Conservation (phyloP, 2,888 invertebrate species). For the Escarpia spicata region DNA sequence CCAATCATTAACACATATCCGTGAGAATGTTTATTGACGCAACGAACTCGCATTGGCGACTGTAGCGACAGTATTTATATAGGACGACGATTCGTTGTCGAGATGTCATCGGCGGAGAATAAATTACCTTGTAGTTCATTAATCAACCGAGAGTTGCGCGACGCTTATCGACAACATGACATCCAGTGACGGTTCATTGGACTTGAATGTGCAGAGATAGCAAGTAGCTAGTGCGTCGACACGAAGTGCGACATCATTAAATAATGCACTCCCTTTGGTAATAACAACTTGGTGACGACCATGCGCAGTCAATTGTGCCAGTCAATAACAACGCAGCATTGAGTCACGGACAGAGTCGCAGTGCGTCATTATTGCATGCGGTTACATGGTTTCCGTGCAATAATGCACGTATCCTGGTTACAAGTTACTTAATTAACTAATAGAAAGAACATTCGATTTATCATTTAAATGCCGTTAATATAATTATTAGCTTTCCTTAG, state of each 20-base stretch:
- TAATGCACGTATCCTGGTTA: background rate
- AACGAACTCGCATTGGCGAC: background rate
- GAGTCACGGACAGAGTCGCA: background rate
- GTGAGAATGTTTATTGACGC: background rate
- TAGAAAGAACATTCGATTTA: background rate
- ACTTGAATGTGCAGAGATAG: background rate
- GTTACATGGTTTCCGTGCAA: background rate
- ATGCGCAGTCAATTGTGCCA: background rate
- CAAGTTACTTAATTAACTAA: background rate
- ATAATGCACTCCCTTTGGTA: background rate
- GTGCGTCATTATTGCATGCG: background rate
- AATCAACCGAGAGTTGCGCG: background rate
- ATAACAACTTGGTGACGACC: background rate
- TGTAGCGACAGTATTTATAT: background rate
- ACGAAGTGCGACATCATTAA: slow-evolving; percentile 3
- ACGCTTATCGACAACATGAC: background rate
- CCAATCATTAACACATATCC: too few relatives aligned
- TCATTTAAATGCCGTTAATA: background rate
- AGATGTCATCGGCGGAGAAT: background rate
- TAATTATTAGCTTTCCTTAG: background rate
- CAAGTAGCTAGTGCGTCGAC: background rate
- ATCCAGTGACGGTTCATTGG: background rate
- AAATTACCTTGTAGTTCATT: background rate
- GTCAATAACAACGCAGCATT: background rate
- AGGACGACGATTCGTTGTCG: background rate